Evolutionary conservation across 2,797 vertebrate species (phyloP).

Genomic region (Onychomys leucogaster): DNA sequence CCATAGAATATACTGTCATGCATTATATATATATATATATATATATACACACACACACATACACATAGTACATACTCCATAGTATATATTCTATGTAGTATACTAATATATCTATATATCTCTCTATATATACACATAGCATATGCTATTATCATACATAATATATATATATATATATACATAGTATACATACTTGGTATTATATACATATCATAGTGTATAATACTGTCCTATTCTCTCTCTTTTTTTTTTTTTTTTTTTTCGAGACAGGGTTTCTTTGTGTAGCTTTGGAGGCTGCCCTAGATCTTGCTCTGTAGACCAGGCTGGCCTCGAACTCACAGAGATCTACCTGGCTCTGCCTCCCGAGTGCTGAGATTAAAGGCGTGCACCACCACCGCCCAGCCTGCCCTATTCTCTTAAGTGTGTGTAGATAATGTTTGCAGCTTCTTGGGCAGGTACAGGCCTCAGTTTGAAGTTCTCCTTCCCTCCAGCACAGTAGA

Average conservation of each 20-base stretch:
- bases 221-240: not conserved
- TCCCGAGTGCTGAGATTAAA: no score
- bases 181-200: not conserved
- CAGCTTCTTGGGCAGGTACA: not conserved
- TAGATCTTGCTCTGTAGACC: no score
- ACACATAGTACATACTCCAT: not conserved
- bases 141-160: not conserved
- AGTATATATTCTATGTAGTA: not conserved
- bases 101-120: not conserved
- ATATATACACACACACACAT: not conserved
- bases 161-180: not conserved
- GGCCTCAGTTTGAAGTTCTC: not conserved
- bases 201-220: not conserved
- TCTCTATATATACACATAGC: not conserved
- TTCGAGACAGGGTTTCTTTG: no score
- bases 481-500: not conserved
- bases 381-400: no score
- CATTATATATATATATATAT: no score
- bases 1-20: not conserved
- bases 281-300: no score
- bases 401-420: not conserved
- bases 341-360: no score
- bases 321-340: no score
- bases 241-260: no score
- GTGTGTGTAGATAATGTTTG: conserved; percentile 24